These are phyloP conservation scores for Armadillidium nasatum DNA, from an alignment of 1,140 invertebrate species.

Conservation along the genomic window DNA sequence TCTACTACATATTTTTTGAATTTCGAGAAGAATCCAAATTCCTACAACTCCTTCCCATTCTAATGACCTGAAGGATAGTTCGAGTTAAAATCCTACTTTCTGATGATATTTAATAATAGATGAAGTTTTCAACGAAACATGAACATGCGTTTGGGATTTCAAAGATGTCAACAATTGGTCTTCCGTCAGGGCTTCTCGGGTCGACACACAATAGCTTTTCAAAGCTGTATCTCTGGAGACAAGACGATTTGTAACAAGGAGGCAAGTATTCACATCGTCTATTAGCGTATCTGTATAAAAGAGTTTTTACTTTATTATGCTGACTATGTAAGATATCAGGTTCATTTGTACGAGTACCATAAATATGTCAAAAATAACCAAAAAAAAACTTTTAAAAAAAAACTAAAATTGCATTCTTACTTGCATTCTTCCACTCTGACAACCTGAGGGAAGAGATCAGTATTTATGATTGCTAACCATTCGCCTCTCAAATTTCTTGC, in stretches of 20 bases:
- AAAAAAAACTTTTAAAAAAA: not conserved
- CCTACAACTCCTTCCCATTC: too few relatives aligned
- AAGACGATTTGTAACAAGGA: conserved; percentile 52
- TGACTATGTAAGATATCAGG: too few relatives aligned
- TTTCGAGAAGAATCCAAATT: too few relatives aligned
- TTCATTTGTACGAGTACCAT: too few relatives aligned
- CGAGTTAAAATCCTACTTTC: too few relatives aligned
- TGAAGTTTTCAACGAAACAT: conserved; percentile 48
- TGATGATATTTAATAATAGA: conserved; percentile 25
- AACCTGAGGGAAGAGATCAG: conserved; percentile 50
- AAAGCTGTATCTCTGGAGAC: conserved; percentile 50
- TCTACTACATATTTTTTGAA: too few relatives aligned
- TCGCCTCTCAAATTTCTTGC: conserved; percentile 51
- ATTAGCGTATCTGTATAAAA: conserved; percentile 46
- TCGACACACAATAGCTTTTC: conserved; percentile 51
- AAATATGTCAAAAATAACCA: too few relatives aligned
- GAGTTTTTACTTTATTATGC: conserved; percentile 12
- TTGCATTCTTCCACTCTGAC: conserved; percentile 52
- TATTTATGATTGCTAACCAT: conserved; percentile 53
- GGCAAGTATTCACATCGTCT: conserved; percentile 51
- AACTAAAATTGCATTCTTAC: conserved; percentile 46
- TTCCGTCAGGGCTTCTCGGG: conserved; percentile 48
- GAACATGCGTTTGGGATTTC: conserved; percentile 52
- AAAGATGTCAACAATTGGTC: conserved; percentile 51
- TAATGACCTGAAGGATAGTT: too few relatives aligned